Evolutionary conservation across 1,140 invertebrate genomes (phyloP), one percentile per base, ranked within the genome.

Genomic region (Ruditapes philippinarum): DNA sequence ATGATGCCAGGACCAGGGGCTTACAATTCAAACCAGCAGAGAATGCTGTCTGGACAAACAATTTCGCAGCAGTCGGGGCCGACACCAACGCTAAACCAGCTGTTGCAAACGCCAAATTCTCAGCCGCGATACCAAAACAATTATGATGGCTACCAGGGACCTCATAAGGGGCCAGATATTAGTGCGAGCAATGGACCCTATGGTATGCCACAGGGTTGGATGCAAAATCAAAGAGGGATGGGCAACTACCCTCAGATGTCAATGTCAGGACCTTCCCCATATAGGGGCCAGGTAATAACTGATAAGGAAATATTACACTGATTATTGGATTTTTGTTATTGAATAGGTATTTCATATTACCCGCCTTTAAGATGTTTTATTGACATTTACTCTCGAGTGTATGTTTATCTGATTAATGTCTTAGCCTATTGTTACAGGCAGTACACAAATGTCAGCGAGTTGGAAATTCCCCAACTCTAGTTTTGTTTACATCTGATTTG

Each of bases 71-170:
- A 97, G 79, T 92, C 93, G 73, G 95, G 98, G 70, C 98, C 98
- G 25, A 99, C 98, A 62, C 98, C 98, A 68, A 99, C 98, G 40
- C 96, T 99, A 83, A 99, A 99, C 96, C 98, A 98, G 93, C 96
- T 99, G 92, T 96, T 98, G 51, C 98, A 98, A 95, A 97, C 97
- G 45, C 96, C 97, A 0, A 98, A 98, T 89, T 97, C 97, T 45
- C 96, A 96, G 36, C 96, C 93, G 60, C 82, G 94, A 70, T 94
- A 93, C 89, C 88, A 92, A 31, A 95, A 94, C 81, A 95, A 91
- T 88, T 95, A 95, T 96, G 96, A 92, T 93, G 96, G 92, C 38
- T 94, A 91, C 65, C 70, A 89, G 89, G 91, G 89, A 79, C 89
- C 92, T 12, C 91, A 92, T 81, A 94, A 93, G 82, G 80, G 81